Evolutionary conservation across 2,113 vertebrate genomes (phyloP).

Genomic region (Xiphorhynchus elegans): DNA sequence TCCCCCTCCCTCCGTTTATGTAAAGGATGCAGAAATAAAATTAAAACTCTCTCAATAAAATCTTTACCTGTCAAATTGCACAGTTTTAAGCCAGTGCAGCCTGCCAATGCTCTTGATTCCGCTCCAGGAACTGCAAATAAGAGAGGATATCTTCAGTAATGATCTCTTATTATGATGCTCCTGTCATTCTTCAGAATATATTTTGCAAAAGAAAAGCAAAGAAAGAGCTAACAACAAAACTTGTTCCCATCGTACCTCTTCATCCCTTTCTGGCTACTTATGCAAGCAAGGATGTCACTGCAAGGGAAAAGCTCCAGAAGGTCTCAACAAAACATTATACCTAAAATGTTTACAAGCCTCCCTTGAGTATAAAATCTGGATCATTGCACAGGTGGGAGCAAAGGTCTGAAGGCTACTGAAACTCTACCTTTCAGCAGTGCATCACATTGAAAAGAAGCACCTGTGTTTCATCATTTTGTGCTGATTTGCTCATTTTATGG

Average conservation of each 20-base stretch:
- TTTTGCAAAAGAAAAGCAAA: constrained; percentile 24
- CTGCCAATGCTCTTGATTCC: constrained; percentile 35
- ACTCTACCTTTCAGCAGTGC: background rate
- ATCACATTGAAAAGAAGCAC: background rate
- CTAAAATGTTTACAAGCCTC: background rate
- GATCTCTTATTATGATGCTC: constrained; percentile 26
- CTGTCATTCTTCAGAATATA: constrained; percentile 19
- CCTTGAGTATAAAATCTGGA: background rate
- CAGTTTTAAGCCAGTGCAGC: background rate
- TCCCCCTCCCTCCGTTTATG: background rate
- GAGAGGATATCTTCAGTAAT: constrained; percentile 22
- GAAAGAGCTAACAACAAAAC: constrained; percentile 27
- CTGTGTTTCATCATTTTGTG: constrained; percentile 7
- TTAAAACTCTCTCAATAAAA: constrained; percentile 22
- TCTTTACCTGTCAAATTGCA: constrained; percentile 44
- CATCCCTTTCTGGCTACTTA: background rate
- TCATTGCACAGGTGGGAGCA: background rate
- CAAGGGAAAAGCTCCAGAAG: background rate
- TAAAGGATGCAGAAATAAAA: constrained; percentile 34
- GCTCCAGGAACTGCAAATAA: constrained; percentile 32
- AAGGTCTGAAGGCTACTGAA: constrained; percentile 3
- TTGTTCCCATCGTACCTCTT: background rate
- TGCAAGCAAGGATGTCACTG: background rate
- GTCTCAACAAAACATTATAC: background rate
- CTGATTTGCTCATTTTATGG: background rate